Evolutionary conservation across 2,888 invertebrate species (phyloP).

Genomic region (Cylloceria caligata): DNA sequence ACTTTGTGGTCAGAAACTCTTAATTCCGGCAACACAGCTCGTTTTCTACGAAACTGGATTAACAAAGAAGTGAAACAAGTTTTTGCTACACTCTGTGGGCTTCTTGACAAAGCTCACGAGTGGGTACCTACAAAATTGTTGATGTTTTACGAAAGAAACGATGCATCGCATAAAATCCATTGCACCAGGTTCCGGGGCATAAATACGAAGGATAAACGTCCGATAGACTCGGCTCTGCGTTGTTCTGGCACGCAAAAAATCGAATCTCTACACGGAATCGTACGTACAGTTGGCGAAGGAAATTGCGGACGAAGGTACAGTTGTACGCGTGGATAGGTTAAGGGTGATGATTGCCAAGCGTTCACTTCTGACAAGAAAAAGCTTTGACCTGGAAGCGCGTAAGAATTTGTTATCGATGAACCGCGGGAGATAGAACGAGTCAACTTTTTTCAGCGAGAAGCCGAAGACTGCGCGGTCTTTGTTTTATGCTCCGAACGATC

Average conservation of each 20-base stretch:
- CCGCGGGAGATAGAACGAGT: conserved; percentile 19
- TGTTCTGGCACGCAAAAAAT: conserved; percentile 14
- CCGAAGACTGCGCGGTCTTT: conserved; percentile 15
- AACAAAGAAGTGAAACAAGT: not conserved
- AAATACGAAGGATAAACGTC: not conserved
- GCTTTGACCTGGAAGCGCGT: conserved; percentile 3
- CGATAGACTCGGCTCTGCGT: not conserved
- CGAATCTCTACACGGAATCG: conserved; percentile 57
- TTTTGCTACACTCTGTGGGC: not conserved
- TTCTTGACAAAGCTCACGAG: not conserved
- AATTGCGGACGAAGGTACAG: conserved; percentile 45
- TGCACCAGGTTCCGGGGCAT: not conserved
- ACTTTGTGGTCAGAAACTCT: not conserved
- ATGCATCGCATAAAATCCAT: not conserved
- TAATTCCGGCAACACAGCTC: not conserved
- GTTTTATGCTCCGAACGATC: conserved; percentile 39
- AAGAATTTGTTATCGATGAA: conserved; percentile 12
- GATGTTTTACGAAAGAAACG: not conserved
- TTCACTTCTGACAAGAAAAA: not conserved
- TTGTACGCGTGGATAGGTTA: conserved; percentile 9
- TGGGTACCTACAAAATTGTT: not conserved
- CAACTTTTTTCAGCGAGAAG: not conserved
- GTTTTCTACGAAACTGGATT: not conserved
- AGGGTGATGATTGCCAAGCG: conserved; percentile 46
- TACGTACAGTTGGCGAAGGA: conserved; percentile 45